A percentile compares a stretch with the other conserved stretches of the same genome.
Evolutionary conservation across 2,888 invertebrate genomes (phyloP).

Genomic region (Notodonta dromedarius): DNA sequence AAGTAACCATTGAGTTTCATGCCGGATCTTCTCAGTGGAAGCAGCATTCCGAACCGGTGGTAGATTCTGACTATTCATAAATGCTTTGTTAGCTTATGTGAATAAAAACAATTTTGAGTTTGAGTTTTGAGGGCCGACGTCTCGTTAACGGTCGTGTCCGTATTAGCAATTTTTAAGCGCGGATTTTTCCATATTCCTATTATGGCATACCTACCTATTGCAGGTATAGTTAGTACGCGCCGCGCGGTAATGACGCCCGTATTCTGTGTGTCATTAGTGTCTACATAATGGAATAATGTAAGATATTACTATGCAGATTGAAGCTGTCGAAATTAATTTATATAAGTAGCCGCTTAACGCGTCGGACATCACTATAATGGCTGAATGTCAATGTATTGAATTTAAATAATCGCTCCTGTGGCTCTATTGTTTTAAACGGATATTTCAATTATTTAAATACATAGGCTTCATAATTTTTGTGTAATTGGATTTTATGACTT

Average conservation of each 20-base stretch:
- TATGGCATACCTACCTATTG: too few relatives aligned
- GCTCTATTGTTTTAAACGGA: conserved; percentile 22
- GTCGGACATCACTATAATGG: conserved; percentile 23
- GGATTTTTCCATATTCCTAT: too few relatives aligned
- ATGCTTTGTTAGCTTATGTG: too few relatives aligned
- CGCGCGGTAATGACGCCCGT: conserved; percentile 1
- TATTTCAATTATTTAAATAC: conserved; percentile 13
- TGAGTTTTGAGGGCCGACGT: too few relatives aligned
- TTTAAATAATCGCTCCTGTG: conserved; percentile 28
- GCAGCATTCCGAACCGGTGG: too few relatives aligned
- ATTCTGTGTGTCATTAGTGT: conserved; percentile 11
- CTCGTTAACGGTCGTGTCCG: too few relatives aligned
- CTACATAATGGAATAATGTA: conserved; percentile 8
- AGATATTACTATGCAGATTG: conserved; percentile 22
- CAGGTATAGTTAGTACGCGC: not conserved
- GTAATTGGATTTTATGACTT: conserved; percentile 9
- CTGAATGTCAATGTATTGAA: conserved; percentile 17
- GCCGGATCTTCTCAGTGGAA: too few relatives aligned
- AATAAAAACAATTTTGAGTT: too few relatives aligned
- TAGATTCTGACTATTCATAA: too few relatives aligned
- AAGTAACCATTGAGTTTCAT: too few relatives aligned
- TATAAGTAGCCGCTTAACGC: conserved; percentile 27
- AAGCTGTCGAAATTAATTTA: conserved; percentile 18
- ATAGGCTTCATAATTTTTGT: conserved; percentile 1
- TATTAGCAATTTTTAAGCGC: too few relatives aligned